Conservation (phyloP, 2,113 vertebrate genomes). For the Gallinago jamesoni region DNA sequence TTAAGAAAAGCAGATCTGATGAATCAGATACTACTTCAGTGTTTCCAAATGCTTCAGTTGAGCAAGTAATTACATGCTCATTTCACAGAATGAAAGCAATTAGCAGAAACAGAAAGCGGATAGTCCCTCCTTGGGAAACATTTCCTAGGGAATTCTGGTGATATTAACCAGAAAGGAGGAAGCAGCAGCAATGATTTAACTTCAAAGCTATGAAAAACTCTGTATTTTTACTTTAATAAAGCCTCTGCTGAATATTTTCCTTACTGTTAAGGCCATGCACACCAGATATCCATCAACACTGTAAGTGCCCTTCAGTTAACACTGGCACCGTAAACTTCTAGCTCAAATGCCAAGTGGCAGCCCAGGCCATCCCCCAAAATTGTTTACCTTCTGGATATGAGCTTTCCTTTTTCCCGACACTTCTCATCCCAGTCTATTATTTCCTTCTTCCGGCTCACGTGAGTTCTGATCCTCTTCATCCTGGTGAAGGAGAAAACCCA, state of each 20-base stretch:
- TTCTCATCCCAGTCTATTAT: neutral
- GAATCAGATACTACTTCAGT: neutral
- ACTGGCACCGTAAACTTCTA: neutral
- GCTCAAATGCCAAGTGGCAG: neutral
- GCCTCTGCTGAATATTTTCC: neutral
- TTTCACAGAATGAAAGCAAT: neutral
- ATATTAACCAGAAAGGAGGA: neutral
- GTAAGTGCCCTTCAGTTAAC: neutral
- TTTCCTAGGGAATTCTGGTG: neutral
- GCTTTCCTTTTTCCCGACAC: neutral
- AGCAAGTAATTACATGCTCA: neutral
- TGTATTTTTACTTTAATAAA: neutral
- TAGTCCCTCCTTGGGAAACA: neutral
- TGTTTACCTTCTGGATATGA: neutral
- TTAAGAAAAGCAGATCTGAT: neutral
- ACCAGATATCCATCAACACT: neutral
- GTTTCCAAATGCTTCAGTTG: neutral
- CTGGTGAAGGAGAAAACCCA: neutral
- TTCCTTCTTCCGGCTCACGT: neutral
- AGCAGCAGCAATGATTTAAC: neutral
- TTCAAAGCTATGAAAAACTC: neutral
- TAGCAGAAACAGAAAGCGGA: neutral
- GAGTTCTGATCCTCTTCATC: neutral
- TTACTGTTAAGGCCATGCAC: neutral
- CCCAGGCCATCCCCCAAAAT: neutral